These are phyloP conservation scores for Meriones psammophilus DNA, from an alignment of 2,797 vertebrate species.

Conservation along the genomic window DNA sequence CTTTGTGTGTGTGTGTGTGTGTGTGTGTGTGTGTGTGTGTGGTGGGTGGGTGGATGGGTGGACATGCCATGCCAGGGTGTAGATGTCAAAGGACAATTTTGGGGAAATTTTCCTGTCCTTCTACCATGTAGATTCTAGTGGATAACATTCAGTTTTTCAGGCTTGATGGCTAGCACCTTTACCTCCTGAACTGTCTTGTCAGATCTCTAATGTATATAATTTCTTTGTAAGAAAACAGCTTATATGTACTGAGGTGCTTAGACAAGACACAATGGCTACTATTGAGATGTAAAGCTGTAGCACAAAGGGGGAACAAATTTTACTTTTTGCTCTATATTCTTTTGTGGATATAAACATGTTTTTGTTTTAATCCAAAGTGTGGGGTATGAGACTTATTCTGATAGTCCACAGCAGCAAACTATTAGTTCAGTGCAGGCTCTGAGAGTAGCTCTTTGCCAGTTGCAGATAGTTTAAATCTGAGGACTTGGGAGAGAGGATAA, in stretches of 20 bases:
- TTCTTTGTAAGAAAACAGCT: neutral
- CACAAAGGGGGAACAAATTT: neutral
- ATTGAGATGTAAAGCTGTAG: neutral
- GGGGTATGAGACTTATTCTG: too few relatives aligned
- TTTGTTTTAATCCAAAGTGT: too few relatives aligned
- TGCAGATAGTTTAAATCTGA: too few relatives aligned
- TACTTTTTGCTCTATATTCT: neutral
- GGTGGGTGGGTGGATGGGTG: too few relatives aligned
- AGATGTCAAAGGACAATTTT: neutral
- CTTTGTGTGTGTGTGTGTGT: neutral
- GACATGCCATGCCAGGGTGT: too few relatives aligned
- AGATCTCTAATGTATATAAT: neutral
- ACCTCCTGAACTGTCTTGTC: neutral
- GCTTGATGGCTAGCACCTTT: neutral
- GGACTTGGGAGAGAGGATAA: too few relatives aligned
- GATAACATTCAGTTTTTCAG: neutral
- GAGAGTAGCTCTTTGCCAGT: too few relatives aligned
- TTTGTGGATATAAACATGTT: too few relatives aligned
- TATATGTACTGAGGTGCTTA: neutral
- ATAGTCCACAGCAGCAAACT: too few relatives aligned
- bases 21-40: too few relatives aligned
- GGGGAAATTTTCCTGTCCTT: neutral
- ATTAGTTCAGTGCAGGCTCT: too few relatives aligned
- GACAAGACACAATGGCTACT: conserved; percentile 28
- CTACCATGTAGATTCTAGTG: neutral